Evolutionary conservation across 2,797 vertebrate genomes (phyloP), one percentile per base, ranked within the genome.

Genomic region (Esox masquinongy): DNA sequence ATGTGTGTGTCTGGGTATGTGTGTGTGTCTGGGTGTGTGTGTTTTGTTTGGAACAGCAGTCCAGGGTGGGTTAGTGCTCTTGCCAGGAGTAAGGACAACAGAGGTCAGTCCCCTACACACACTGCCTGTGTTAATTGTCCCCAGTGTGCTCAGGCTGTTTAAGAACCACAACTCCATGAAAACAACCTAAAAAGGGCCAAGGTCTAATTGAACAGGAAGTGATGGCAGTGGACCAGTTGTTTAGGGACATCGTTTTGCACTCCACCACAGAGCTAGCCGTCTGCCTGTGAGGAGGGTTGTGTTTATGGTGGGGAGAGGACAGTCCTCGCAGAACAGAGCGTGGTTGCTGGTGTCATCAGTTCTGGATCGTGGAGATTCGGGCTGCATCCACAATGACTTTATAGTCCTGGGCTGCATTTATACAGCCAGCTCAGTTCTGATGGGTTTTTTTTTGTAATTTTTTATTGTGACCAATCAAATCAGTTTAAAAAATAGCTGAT

Each of bases 31-130:
- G 36, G 3, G 36, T 39, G 17, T 53, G 51, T 53, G 51, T 56
- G 51, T 43, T 43, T 43, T 56, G 51, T n/a, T n/a, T 56, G 5
- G 19, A 19, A 53, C 51, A 53, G 51, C 51, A 53, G 51, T 53
- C 51, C 16, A 19, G 15, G 5, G 51, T 53, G 94, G 93, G 91
- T 93, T 92, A 92, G 91, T 81, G 72, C 89, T 95, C 93, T 96
- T 95, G 95, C 95, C 95, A 96, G 91, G 92, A 94, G 95, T 96
- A 97, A 97, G 94, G 95, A 96, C 95, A 90, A 80, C 90, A 92
- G 90, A 93, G 94, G 92, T 91, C 95, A 95, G 91, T 91, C 93
- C 90, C 93, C 94, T 94, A 93, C 93, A 94, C 75, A 74, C 75
- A 6, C 16, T 3, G 15, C 51, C 80, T 83, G 88, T 94, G 91